These are phyloP conservation scores for Drosophila navojoa DNA, from an alignment of 1,140 invertebrate species.

Conservation along the genomic window DNA sequence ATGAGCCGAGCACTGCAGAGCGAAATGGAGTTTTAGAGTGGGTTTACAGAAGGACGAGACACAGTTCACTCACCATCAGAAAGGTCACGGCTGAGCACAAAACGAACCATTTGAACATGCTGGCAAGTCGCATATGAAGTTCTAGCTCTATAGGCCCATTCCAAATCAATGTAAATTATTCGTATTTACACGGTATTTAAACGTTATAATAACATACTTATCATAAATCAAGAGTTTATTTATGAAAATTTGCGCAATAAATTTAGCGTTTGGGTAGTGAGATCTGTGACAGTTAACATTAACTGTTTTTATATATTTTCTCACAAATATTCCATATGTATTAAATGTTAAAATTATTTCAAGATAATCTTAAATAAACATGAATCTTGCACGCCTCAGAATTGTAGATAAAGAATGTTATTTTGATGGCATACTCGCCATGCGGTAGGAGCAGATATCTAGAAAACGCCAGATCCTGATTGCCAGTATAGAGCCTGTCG, in stretches of 20 bases:
- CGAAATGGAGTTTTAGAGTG: no score
- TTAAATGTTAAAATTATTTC: no score
- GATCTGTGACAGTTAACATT: no score
- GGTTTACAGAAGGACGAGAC: no score
- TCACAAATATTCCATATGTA: no score
- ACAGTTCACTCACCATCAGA: slow-evolving; percentile 9
- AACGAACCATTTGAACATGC: slow-evolving; percentile 1
- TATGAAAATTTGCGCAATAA: no score
- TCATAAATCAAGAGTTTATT: no score
- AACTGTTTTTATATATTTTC: no score
- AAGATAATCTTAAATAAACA: not conserved
- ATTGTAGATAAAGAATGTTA: not conserved
- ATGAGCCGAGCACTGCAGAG: slow-evolving; percentile 13
- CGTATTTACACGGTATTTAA: slow-evolving; percentile 3
- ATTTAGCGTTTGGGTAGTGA: no score
- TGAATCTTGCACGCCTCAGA: not conserved
- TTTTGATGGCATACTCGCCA: slow-evolving; percentile 7
- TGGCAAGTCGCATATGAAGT: not conserved
- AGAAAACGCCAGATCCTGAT: slow-evolving; percentile 5
- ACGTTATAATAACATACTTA: not conserved
- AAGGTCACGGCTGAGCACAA: not conserved
- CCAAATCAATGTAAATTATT: not conserved
- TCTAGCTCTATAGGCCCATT: not conserved
- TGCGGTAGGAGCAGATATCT: slow-evolving; percentile 14
- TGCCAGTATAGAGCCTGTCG: slow-evolving; percentile 50